These are phyloP conservation scores for Drosophila watanabei DNA, from an alignment of 1,140 invertebrate species.

Conservation along the genomic window DNA sequence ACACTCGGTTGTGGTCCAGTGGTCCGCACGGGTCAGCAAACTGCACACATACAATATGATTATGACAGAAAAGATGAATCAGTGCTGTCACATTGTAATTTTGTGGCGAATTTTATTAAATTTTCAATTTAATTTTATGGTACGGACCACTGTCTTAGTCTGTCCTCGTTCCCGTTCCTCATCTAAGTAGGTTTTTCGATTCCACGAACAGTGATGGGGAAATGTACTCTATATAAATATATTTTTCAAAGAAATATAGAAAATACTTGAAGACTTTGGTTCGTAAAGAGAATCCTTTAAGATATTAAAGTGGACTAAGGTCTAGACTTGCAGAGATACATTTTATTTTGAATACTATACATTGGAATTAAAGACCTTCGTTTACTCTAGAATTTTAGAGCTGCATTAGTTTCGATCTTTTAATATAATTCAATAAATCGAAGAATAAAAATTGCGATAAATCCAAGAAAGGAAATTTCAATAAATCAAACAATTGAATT, in stretches of 20 bases:
- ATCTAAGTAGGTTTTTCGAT: not conserved
- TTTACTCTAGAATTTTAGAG: not conserved
- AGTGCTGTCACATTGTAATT: slow-evolving; percentile 4
- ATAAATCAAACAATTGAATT: too few species aligned
- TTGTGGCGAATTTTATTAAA: slow-evolving; percentile 2
- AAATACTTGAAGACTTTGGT: not conserved
- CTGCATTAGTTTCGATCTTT: not conserved
- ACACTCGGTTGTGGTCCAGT: slow-evolving; percentile 2
- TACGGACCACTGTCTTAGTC: not conserved
- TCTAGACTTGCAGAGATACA: not conserved
- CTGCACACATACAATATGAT: not conserved
- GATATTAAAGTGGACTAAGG: not conserved
- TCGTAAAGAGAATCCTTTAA: not conserved
- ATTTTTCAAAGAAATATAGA: too few species aligned
- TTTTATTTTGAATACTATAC: not conserved
- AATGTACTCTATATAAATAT: not conserved
- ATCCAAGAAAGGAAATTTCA: too few species aligned
- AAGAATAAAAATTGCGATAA: not conserved
- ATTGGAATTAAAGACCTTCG: too few species aligned
- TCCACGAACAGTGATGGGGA: slow-evolving; percentile 15
- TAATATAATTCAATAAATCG: not conserved
- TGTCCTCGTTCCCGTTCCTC: not conserved
- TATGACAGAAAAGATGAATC: not conserved
- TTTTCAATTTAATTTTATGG: not conserved
- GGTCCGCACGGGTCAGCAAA: not conserved